Evolutionary conservation across 2,113 vertebrate genomes (phyloP), one percentile per base, ranked within the genome.

Genomic region (Dunckerocampus dactyliophorus): DNA sequence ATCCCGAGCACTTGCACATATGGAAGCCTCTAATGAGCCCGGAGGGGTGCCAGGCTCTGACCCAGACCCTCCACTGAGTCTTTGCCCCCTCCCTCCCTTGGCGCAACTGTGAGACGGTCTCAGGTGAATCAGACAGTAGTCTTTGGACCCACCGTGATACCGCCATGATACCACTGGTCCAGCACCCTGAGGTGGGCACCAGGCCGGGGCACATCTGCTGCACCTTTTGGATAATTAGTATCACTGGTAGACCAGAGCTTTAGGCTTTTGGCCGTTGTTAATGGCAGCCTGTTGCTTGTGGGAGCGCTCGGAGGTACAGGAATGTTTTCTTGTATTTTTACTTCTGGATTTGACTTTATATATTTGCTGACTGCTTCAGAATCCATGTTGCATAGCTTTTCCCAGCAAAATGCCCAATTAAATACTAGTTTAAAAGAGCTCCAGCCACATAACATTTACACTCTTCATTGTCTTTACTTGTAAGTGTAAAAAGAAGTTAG

Each of bases 211-310:
- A 34, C 31, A 34, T 34, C 31, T 34, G 31, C 31, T 34, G 31
- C 7, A 43, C 2, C 39, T 14, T 43, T 14, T 72, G 74, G 74
- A 77, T 85, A 87, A 89, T 87, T 87, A 81, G 82, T 79, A 85
- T 80, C 75, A 81, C 39, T 85, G 66, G 76, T 59, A 76, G 85
- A 82, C 72, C 54, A 62, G 64, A 54, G 77, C 82, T 84, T 84
- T 83, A 77, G 66, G 62, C 69, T 42, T 70, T 39, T 39, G 75
- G 65, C 73, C 82, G 72, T 82, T 49, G 24, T 82, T 85, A 83
- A 84, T 67, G 71, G 72, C 80, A 68, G 87, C 84, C 83, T 88
- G 84, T 88, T 88, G 83, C 83, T 83, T 59, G 9, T 73, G 77
- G 84, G 78, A 86, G 82, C 82, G 64, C 74, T 66, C 77, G 37